These are phyloP conservation scores for Hypercompe scribonia DNA, from an alignment of 2,888 invertebrate genomes.

Conservation along the genomic window DNA sequence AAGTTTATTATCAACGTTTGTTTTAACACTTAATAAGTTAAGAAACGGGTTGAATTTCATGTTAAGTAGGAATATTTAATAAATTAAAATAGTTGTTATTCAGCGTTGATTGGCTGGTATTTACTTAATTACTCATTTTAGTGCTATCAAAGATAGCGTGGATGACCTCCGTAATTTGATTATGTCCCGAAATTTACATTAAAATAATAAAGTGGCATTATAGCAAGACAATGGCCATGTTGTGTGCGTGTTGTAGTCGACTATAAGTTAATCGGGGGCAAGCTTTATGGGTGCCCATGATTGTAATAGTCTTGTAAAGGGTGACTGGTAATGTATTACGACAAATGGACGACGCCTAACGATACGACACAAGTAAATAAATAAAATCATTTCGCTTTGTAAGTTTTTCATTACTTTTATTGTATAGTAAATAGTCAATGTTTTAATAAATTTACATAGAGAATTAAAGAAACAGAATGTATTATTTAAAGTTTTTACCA, in stretches of 20 bases:
- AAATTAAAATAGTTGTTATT: conserved; percentile 59
- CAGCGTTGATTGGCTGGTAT: conserved; percentile 57
- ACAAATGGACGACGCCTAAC: conserved; percentile 56
- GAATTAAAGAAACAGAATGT: conserved; percentile 26
- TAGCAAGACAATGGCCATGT: conserved; percentile 55
- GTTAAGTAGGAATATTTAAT: conserved; percentile 33
- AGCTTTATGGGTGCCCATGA: conserved; percentile 69
- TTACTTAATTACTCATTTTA: conserved; percentile 50
- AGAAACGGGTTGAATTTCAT: conserved; percentile 24
- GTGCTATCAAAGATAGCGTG: conserved; percentile 61
- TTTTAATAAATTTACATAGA: conserved; percentile 20
- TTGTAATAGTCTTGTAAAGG: conserved; percentile 75
- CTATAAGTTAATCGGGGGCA: conserved; percentile 68
- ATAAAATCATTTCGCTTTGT: background rate
- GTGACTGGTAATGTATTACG: conserved; percentile 67
- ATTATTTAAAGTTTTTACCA: conserved; percentile 32
- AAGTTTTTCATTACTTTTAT: conserved; percentile 12
- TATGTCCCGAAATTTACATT: conserved; percentile 70
- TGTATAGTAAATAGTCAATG: background rate
- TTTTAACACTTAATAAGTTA: conserved; percentile 30
- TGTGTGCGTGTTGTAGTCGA: conserved; percentile 58
- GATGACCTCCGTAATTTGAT: conserved; percentile 70
- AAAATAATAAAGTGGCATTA: conserved; percentile 64
- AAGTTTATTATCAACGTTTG: conserved; percentile 32
- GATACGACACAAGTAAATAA: conserved; percentile 36